phyloP scores from a whole-genome alignment of 2,113 vertebrate genomes.

The Mirza zaza region DNA sequence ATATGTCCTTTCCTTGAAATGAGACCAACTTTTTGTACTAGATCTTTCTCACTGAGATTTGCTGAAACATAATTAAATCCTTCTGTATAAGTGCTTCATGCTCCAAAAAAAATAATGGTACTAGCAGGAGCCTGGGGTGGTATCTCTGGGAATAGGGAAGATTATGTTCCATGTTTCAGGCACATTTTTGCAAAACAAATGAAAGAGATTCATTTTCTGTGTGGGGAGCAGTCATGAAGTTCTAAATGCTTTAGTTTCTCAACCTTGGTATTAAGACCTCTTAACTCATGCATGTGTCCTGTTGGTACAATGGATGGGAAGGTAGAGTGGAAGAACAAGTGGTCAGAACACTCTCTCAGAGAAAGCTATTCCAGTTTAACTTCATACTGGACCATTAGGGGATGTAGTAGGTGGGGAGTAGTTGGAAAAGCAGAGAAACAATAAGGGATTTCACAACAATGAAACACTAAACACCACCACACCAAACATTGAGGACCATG shows the following conservation, averaged over 20 bases:
- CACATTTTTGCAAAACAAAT: neutral
- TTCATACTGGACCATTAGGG: neutral
- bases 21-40: neutral
- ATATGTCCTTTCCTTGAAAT: neutral
- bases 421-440: neutral
- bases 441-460: neutral
- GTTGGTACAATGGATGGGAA: neutral
- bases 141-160: neutral
- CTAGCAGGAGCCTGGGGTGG: neutral
- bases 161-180: neutral
- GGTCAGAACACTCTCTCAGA: neutral
- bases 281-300: neutral
- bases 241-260: neutral
- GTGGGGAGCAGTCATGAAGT: neutral
- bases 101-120: slow-evolving; percentile 28
- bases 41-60: slow-evolving; percentile 31
- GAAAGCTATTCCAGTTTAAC: neutral
- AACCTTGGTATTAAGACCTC: neutral
- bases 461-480: accelerated
- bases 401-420: neutral
- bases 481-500: accelerated
- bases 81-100: neutral
- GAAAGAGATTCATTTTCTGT: neutral
- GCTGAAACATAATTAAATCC: slow-evolving; percentile 37
- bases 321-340: neutral